Conservation (phyloP, 2,797 vertebrate genomes). For the Taenioides sp. region DNA sequence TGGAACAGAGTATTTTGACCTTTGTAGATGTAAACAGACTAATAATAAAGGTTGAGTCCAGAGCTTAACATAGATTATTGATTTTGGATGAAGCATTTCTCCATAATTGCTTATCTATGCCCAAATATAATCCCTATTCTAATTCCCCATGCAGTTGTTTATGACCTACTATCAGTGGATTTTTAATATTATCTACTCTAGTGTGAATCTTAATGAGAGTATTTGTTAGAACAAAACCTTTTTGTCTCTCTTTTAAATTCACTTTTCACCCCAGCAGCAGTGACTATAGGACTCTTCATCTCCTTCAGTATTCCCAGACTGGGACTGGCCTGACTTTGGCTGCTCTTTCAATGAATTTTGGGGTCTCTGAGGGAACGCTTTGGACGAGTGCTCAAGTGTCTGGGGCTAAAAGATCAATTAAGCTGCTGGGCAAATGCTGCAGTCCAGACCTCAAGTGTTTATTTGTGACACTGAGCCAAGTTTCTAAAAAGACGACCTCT, state of each 20-base stretch:
- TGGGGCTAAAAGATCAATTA: constrained; percentile 30
- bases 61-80: background rate
- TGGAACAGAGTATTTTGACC: too few relatives aligned
- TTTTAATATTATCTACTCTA: background rate
- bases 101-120: background rate
- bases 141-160: background rate
- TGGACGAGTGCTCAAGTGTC: constrained; percentile 18
- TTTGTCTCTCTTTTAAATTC: background rate
- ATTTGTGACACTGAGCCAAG: constrained; percentile 28
- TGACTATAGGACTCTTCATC: background rate
- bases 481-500: constrained; percentile 42
- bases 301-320: constrained; percentile 7
- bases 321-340: constrained; percentile 17
- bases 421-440: constrained; percentile 22
- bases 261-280: constrained; percentile 5
- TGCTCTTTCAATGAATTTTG: constrained; percentile 21
- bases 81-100: background rate
- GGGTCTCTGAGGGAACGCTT: constrained; percentile 33
- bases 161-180: background rate
- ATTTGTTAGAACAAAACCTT: background rate
- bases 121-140: background rate
- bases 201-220: background rate
- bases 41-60: too few relatives aligned
- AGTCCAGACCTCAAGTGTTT: constrained; percentile 40
- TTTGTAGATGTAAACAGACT: too few relatives aligned